Conservation (phyloP, 2,797 vertebrate genomes). For the Poeciliopsis turneri region DNA sequence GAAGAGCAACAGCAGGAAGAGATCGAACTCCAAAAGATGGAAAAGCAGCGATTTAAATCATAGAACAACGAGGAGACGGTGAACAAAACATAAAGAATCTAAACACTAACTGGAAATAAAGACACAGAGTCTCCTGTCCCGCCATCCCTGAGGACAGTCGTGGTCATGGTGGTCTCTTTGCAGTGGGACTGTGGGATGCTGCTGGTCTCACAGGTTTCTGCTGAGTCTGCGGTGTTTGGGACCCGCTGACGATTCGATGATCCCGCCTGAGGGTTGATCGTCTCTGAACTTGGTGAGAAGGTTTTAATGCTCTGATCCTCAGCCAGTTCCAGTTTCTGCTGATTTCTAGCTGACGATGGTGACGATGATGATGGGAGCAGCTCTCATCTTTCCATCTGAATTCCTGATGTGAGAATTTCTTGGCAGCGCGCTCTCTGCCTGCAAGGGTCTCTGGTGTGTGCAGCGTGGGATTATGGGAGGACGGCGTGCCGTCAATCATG, state of each 20-base stretch:
- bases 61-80: neutral
- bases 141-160: neutral
- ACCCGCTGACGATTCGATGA: conserved; percentile 13
- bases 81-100: no score
- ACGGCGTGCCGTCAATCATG: conserved; percentile 64
- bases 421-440: conserved; percentile 27
- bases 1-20: neutral
- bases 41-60: neutral
- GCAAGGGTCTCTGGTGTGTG: conserved; percentile 53
- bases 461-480: conserved; percentile 63
- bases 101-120: no score
- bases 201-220: neutral
- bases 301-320: conserved; percentile 27
- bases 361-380: conserved; percentile 20
- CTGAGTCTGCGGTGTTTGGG: conserved; percentile 20
- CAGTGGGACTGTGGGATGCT: neutral
- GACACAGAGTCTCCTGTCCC: no score
- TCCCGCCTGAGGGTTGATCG: neutral
- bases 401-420: conserved; percentile 55
- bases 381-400: conserved; percentile 53
- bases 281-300: conserved; percentile 34
- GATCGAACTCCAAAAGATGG: neutral
- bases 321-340: conserved; percentile 18
- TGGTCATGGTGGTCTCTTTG: neutral
- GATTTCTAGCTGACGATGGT: conserved; percentile 31